These are phyloP conservation scores for Cistogaster globosa DNA, from an alignment of 2,888 invertebrate genomes.

Conservation along the genomic window DNA sequence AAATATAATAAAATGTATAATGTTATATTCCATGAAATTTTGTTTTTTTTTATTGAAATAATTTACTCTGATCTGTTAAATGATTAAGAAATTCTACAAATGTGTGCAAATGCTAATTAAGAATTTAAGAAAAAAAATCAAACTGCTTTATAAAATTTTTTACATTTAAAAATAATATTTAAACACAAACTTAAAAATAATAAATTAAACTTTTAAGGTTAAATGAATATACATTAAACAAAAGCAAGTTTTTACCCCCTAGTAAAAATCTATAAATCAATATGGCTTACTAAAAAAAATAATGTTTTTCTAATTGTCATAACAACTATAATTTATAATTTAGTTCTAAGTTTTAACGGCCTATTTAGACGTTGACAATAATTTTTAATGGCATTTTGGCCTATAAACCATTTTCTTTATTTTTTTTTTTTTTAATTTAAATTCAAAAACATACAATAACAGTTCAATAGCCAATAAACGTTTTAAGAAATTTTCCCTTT, in stretches of 20 bases:
- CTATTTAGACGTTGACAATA: too few species aligned
- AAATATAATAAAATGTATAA: slow-evolving; percentile 57
- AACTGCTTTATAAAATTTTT: too few species aligned
- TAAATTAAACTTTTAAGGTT: slow-evolving; percentile 47
- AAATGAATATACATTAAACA: slow-evolving; percentile 45
- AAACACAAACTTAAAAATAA: slow-evolving; percentile 28
- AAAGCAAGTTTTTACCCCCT: slow-evolving; percentile 60
- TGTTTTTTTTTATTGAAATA: slow-evolving; percentile 14
- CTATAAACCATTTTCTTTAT: too few species aligned
- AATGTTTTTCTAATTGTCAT: too few species aligned
- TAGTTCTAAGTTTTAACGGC: too few species aligned
- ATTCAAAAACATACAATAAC: too few species aligned
- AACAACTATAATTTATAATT: too few species aligned
- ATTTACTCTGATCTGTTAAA: slow-evolving; percentile 17
- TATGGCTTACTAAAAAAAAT: background rate
- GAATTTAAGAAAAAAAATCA: background rate
- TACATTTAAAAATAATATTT: slow-evolving; percentile 10
- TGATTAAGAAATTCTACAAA: slow-evolving; percentile 16
- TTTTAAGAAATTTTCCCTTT: too few species aligned
- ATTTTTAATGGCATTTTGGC: too few species aligned
- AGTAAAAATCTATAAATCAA: background rate
- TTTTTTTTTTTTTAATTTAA: too few species aligned
- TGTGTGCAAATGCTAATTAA: slow-evolving; percentile 22
- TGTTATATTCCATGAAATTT: slow-evolving; percentile 44
- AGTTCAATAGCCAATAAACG: too few species aligned